Conservation (phyloP, 2,113 vertebrate genomes). For the Eretmochelys imbricata region DNA sequence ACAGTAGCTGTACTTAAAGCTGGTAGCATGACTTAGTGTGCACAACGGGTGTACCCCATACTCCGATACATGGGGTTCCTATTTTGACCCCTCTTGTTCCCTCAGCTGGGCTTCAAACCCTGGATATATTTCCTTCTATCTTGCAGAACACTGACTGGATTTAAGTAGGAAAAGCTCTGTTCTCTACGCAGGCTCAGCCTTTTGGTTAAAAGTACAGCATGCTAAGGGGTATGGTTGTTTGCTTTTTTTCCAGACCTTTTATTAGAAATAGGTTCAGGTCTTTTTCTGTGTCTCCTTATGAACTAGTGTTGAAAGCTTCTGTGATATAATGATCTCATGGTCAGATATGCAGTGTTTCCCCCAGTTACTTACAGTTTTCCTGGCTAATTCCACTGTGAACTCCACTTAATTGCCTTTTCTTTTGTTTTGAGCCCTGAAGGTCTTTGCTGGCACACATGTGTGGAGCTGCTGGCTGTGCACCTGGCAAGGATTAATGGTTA, state of each 20-base stretch:
- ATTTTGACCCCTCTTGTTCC: constrained; percentile 16
- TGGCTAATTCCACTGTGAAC: constrained; percentile 71
- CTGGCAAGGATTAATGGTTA: constrained; percentile 14
- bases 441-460: constrained; percentile 55
- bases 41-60: background rate
- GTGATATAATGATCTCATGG: constrained; percentile 67
- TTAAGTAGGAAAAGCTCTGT: constrained; percentile 71
- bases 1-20: background rate
- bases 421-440: constrained; percentile 58
- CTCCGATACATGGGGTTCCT: background rate
- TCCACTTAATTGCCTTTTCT: constrained; percentile 64
- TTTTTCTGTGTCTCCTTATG: constrained; percentile 57
- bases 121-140: constrained; percentile 50
- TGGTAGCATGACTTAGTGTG: background rate
- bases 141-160: constrained; percentile 56
- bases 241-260: constrained; percentile 59
- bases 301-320: constrained; percentile 67
- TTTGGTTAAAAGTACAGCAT: constrained; percentile 69
- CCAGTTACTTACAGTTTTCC: constrained; percentile 58
- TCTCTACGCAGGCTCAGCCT: constrained; percentile 60
- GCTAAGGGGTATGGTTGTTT: background rate
- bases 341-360: background rate
- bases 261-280: constrained; percentile 43
- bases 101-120: constrained; percentile 41
- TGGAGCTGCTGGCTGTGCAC: constrained; percentile 34